phyloP scores from a whole-genome alignment of 2,113 vertebrate genomes.

The Xyrauchen texanus region DNA sequence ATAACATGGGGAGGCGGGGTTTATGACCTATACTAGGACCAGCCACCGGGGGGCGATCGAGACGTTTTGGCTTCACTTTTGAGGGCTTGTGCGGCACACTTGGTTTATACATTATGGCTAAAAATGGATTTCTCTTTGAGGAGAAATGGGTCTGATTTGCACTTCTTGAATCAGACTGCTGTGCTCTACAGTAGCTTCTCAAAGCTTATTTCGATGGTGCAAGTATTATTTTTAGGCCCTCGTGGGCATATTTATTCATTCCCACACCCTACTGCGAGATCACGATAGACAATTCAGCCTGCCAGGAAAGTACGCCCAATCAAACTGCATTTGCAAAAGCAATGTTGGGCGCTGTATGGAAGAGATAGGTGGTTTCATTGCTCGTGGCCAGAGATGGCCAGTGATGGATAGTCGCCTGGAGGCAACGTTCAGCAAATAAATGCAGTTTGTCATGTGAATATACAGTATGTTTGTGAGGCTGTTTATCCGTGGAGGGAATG shows the following conservation, averaged over 20 bases:
- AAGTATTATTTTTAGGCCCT: neutral
- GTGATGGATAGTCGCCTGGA: constrained; percentile 43
- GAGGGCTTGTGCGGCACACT: too few relatives aligned
- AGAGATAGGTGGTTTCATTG: neutral
- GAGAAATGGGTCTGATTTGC: too few relatives aligned
- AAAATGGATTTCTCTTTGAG: too few relatives aligned
- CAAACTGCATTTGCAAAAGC: constrained; percentile 20
- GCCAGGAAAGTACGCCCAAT: neutral
- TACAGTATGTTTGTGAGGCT: neutral
- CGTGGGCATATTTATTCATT: neutral
- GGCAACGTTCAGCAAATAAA: constrained; percentile 34
- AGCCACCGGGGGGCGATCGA: too few relatives aligned
- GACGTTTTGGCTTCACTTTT: too few relatives aligned
- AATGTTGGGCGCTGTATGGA: neutral
- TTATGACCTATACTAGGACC: too few relatives aligned
- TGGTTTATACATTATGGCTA: too few relatives aligned
- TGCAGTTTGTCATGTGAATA: constrained; percentile 36
- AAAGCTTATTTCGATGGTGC: too few relatives aligned
- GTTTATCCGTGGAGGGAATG: neutral
- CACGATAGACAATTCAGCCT: neutral
- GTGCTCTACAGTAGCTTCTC: too few relatives aligned
- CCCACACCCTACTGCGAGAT: too few relatives aligned
- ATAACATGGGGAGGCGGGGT: too few relatives aligned
- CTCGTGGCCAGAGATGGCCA: neutral
- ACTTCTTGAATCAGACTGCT: too few relatives aligned